Evolutionary conservation across 2,888 invertebrate species (phyloP), one percentile per base, ranked within the genome.

Genomic region (Norana najaformis): DNA sequence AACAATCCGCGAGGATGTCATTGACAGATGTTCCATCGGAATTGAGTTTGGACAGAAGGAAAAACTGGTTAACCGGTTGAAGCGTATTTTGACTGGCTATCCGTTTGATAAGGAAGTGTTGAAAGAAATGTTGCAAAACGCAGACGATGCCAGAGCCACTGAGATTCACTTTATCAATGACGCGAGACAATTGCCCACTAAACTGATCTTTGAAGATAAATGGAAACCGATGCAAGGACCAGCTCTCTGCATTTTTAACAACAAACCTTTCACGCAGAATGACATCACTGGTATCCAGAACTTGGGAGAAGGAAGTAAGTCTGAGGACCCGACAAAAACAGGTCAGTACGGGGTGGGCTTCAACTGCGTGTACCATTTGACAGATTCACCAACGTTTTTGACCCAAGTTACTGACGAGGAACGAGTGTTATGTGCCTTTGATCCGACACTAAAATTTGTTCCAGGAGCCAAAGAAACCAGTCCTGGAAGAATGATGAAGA

Each of bases 51-150:
- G 91, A 83, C 91, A 91, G 83, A 88, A 69, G 35, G 91, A 91
- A 30, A 89, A 90, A 69, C 88, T 91, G 34, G 90, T 91, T 11
- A 83, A 69, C 20, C 37, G 91, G 37, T 82, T 91, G 37, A 90
- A 90, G 38, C 88, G 91, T 37, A 91, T 91, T 36, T 39, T 91
- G 34, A 39, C 35, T n/a, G 88, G 89, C 34, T 91, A 91, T 88
- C 90, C 90, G n/a, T 88, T 92, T 88, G 93, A 93, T 85, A 89
- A 91, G 36, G 92, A 92, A 11, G 90, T 94, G n/a, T 91, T 94
- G 37, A 94, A 94, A 91, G 94, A 94, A 92, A 91, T 94, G 37
- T 69, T 94, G 4, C 94, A 94, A 91, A 94, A 94, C 92, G 93
- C 94, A 30, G 94, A 94, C 90, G 94, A 94, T 91, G 93, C 94